A percentile compares a stretch with the other conserved stretches of the same genome.
phyloP scores from a whole-genome alignment of 1,140 invertebrate species.

The Drosophila subobscura region DNA sequence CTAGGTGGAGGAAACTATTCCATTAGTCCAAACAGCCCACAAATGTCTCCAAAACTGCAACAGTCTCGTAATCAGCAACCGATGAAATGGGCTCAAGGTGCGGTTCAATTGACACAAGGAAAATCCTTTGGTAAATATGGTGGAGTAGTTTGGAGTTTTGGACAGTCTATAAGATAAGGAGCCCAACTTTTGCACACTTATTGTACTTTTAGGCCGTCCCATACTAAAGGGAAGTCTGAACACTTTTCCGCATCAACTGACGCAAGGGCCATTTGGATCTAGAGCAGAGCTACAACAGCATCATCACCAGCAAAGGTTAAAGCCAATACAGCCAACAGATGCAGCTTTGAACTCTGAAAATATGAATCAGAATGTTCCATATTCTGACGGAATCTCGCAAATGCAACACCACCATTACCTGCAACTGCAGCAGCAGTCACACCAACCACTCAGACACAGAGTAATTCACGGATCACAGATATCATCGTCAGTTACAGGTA shows the following conservation, averaged over 20 bases:
- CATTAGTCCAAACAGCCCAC: conserved; percentile 34
- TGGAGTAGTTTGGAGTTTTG: too few relatives aligned
- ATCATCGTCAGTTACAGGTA: conserved; percentile 28
- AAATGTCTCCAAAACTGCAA: conserved; percentile 52
- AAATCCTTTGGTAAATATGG: conserved; percentile 58
- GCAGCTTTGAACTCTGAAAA: conserved; percentile 74
- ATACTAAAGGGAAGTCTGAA: conserved; percentile 74
- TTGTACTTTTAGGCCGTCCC: conserved; percentile 63
- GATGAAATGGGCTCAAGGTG: conserved; percentile 69
- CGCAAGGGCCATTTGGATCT: conserved; percentile 29
- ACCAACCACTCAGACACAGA: conserved; percentile 39
- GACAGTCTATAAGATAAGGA: too few relatives aligned
- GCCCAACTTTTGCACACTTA: too few relatives aligned
- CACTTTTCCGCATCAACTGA: conserved; percentile 37
- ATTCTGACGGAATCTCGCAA: conserved; percentile 46
- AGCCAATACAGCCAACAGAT: conserved; percentile 77
- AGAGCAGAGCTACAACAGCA: conserved; percentile 28
- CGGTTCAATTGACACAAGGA: conserved; percentile 44
- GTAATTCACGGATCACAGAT: conserved; percentile 51
- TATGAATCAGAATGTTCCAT: conserved; percentile 40
- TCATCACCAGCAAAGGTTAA: conserved; percentile 30
- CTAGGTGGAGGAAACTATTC: conserved; percentile 69
- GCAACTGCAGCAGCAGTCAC: conserved; percentile 55
- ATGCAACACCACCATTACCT: conserved; percentile 59
- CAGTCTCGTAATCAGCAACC: conserved; percentile 38